Conservation (phyloP, 1,140 invertebrate genomes). For the Orussus abietinus region DNA sequence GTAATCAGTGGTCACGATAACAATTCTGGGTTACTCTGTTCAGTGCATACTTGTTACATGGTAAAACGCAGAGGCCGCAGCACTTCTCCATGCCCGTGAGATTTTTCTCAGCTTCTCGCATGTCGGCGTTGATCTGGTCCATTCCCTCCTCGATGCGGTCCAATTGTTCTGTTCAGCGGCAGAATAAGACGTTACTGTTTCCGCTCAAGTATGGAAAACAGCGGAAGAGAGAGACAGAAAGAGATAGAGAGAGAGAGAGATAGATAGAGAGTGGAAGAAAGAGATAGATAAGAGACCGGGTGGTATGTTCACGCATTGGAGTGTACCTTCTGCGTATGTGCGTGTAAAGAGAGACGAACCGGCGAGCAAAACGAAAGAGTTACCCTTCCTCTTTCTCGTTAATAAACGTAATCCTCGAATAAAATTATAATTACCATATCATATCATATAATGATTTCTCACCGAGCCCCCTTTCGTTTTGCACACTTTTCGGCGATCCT, state of each 20-base stretch:
- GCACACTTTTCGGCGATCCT: too few species aligned
- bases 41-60: slow-evolving; percentile 95
- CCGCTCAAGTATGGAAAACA: background rate
- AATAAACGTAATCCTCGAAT: too few species aligned
- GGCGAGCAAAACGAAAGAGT: too few species aligned
- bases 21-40: too few species aligned
- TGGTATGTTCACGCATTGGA: too few species aligned
- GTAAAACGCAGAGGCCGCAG: slow-evolving; percentile 95
- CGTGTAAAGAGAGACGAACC: too few species aligned
- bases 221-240: slow-evolving; percentile 7
- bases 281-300: background rate
- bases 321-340: too few species aligned
- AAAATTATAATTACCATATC: too few species aligned
- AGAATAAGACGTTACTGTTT: slow-evolving; percentile 17
- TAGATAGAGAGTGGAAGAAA: slow-evolving; percentile 1
- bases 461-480: too few species aligned
- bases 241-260: slow-evolving; percentile 4
- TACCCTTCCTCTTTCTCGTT: too few species aligned
- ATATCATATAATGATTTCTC: too few species aligned
- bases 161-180: slow-evolving; percentile 81
- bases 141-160: slow-evolving; percentile 99
- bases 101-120: slow-evolving; percentile 99
- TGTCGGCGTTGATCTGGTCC: slow-evolving; percentile 99
- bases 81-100: slow-evolving; percentile 99
- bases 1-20: background rate